phyloP scores from a whole-genome alignment of 2,888 invertebrate species.

The Nymphalis c-album region DNA sequence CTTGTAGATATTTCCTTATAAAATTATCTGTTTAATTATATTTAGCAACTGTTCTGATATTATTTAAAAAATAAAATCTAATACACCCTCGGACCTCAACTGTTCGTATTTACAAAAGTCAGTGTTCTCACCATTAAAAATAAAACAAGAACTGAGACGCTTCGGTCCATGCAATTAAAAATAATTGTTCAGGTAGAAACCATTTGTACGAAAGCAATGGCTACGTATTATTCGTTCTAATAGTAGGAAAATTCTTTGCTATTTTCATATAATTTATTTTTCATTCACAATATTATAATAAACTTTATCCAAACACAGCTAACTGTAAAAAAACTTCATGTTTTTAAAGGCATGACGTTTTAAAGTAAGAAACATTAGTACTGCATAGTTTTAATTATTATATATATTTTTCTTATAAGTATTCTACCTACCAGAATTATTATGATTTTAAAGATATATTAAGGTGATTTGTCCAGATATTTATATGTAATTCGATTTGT shows the following conservation, averaged over 20 bases:
- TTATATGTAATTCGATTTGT: slow-evolving; percentile 6
- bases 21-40: not conserved
- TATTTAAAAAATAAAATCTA: not conserved
- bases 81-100: slow-evolving; percentile 14
- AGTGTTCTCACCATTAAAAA: slow-evolving; percentile 39
- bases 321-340: too few species aligned
- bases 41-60: too few species aligned
- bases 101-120: slow-evolving; percentile 26
- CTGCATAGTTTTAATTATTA: too few species aligned
- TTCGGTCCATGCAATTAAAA: slow-evolving; percentile 38
- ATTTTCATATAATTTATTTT: not conserved
- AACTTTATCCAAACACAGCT: too few species aligned
- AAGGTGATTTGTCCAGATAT: not conserved
- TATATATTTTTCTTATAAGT: too few species aligned
- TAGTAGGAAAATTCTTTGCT: slow-evolving; percentile 2
- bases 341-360: too few species aligned
- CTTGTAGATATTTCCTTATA: not conserved
- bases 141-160: slow-evolving; percentile 31
- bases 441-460: too few species aligned
- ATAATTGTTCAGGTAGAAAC: slow-evolving; percentile 40
- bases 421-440: too few species aligned
- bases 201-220: slow-evolving; percentile 33
- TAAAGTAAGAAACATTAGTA: too few species aligned
- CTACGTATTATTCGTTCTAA: slow-evolving; percentile 20
- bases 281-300: too few species aligned